Conservation (phyloP, 2,888 invertebrate genomes). For the Deilephila porcellus region DNA sequence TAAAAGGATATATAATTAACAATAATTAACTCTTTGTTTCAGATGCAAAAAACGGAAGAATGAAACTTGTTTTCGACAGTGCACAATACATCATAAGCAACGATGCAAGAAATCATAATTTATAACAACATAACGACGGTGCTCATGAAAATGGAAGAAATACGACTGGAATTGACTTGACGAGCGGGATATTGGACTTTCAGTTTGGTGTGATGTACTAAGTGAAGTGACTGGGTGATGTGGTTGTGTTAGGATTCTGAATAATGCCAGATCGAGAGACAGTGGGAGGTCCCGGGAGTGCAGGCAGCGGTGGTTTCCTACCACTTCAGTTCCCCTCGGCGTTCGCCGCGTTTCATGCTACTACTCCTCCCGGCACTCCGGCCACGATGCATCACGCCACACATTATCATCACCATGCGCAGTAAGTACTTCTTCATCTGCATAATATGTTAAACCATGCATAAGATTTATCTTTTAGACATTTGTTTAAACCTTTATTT, state of each 20-base stretch:
- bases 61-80: slow-evolving; percentile 38
- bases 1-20: slow-evolving; percentile 47
- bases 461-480: too few species aligned
- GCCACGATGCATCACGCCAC: slow-evolving; percentile 85
- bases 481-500: too few species aligned
- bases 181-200: slow-evolving; percentile 46
- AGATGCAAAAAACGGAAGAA: slow-evolving; percentile 56
- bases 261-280: slow-evolving; percentile 84
- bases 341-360: slow-evolving; percentile 86
- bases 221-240: slow-evolving; percentile 59
- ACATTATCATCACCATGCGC: slow-evolving; percentile 81
- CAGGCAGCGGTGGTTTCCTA: slow-evolving; percentile 84
- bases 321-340: slow-evolving; percentile 84
- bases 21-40: slow-evolving; percentile 67
- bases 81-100: slow-evolving; percentile 43
- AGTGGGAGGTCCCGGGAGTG: slow-evolving; percentile 83
- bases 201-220: slow-evolving; percentile 45
- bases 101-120: slow-evolving; percentile 51
- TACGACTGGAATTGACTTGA: slow-evolving; percentile 77
- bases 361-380: slow-evolving; percentile 84
- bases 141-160: slow-evolving; percentile 61
- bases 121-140: slow-evolving; percentile 58
- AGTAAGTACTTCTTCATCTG: slow-evolving; percentile 62
- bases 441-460: too few species aligned
- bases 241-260: slow-evolving; percentile 64